These are phyloP conservation scores for Trematocara variabile DNA, from an alignment of 2,113 vertebrate species.

Conservation along the genomic window DNA sequence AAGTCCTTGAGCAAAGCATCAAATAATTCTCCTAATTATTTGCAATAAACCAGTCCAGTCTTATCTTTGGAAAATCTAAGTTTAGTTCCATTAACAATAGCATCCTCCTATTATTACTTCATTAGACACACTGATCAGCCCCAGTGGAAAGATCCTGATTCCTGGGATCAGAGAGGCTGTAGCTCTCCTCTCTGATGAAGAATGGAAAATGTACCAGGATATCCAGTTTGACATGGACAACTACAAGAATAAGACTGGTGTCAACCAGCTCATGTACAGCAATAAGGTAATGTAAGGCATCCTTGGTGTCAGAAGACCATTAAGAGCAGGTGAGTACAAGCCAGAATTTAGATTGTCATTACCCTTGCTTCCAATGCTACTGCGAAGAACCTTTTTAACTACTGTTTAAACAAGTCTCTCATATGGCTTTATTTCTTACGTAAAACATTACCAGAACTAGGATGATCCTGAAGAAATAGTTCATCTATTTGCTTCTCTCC, in stretches of 20 bases:
- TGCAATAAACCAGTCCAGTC: neutral
- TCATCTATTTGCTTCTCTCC: neutral
- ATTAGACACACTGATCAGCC: constrained; percentile 83
- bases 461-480: neutral
- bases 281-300: constrained; percentile 77
- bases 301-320: too few species aligned
- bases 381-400: neutral
- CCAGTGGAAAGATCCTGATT: constrained; percentile 82
- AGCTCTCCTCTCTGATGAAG: constrained; percentile 77
- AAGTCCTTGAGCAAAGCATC: neutral
- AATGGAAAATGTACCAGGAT: constrained; percentile 75
- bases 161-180: constrained; percentile 84
- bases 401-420: neutral
- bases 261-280: constrained; percentile 78
- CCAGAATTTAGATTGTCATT: neutral
- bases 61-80: neutral
- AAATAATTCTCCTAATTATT: neutral
- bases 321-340: neutral
- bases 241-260: constrained; percentile 73
- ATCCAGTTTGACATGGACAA: constrained; percentile 82
- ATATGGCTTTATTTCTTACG: neutral
- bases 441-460: neutral
- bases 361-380: neutral
- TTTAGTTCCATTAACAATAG: neutral
- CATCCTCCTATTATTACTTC: neutral